Base-by-base conservation (phyloP, 2,797 vertebrate genomes). In the Brachymystax lenok region DNA sequence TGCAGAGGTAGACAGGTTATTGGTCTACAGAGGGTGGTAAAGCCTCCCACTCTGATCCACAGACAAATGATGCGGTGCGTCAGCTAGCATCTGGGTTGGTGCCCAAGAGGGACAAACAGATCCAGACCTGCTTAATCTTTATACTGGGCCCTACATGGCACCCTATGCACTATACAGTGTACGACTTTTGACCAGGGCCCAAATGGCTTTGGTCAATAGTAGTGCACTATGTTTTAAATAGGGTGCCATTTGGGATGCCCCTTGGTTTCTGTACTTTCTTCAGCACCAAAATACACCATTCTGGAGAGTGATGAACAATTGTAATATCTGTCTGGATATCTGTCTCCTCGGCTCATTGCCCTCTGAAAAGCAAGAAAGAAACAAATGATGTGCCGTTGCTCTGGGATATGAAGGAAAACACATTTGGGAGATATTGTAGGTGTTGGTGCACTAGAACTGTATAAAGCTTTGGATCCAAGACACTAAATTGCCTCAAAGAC, bases 11-110 rank as follows among this genome's bases (percentile, higher is more conserved):
- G 75, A 84, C 6, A 69, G 28, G 72, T 79, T 81, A 84, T 73
- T 77, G 85, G 85, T 83, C 76, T 54, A 76, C 35, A 79, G 46
- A 64, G 71, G 52, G 16, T 59, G 40, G 27, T n/a, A 30, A n/a
- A 71, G 21, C 35, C 73, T 66, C 35, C 27, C 74, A 67, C 2
- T 40, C 8, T 12, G 33, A 66, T 70, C 19, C 52, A 33, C 61
- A 52, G 46, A 30, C 67, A 30, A 40, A 66, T 72, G 54, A 28
- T 46, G 27, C 56, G 66, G 70, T 66, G 77, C 73, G 70, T 78
- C 70, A 75, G 74, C 10, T 63, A 54, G 30, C 71, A 59, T 68
- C 14, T 35, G 75, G 54, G 74, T 71, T 73, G 63, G 77, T 71
- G 19, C 50, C 30, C 68, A 67, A 30, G 19, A 78, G 54, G n/a